Evolutionary conservation across 2,113 vertebrate species (phyloP).

Genomic region (Helogale parvula): DNA sequence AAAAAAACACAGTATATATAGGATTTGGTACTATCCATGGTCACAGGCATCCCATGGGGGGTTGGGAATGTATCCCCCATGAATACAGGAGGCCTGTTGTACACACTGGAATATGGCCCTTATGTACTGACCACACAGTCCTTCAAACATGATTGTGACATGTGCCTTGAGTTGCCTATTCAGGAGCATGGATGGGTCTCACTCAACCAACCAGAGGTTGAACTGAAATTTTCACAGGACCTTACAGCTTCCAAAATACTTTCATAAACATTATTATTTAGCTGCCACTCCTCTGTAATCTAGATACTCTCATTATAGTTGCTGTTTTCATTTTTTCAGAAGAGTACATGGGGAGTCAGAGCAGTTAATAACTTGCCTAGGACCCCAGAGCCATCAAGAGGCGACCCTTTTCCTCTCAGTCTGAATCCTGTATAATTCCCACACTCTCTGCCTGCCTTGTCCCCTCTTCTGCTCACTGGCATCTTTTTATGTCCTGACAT

Average conservation of each 20-base stretch:
- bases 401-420: background rate
- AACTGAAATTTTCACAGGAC: background rate
- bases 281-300: background rate
- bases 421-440: background rate
- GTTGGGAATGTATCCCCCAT: background rate
- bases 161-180: background rate
- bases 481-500: background rate
- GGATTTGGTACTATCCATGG: background rate
- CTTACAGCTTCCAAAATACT: background rate
- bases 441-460: background rate
- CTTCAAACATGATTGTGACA: background rate
- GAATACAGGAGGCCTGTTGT: background rate
- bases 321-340: background rate
- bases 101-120: background rate
- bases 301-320: background rate
- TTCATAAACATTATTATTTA: background rate
- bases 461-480: background rate
- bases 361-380: background rate
- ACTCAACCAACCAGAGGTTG: background rate
- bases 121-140: background rate
- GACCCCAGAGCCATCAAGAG: background rate
- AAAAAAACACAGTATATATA: background rate
- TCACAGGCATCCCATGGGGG: background rate
- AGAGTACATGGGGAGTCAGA: background rate
- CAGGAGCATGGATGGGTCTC: background rate